These are phyloP conservation scores for Fragum fragum DNA, from an alignment of 2,888 invertebrate genomes.

Conservation along the genomic window DNA sequence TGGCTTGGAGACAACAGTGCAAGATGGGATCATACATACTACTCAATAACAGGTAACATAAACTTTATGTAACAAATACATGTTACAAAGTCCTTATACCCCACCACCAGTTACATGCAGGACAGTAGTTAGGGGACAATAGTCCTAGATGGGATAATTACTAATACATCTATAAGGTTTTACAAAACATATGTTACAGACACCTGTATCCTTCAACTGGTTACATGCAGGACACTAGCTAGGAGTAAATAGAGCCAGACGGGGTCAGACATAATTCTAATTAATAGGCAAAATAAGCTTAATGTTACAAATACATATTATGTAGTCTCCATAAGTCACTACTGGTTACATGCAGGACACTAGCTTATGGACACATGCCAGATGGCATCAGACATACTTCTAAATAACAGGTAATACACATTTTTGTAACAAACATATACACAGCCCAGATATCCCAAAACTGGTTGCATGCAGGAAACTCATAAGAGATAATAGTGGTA, in stretches of 20 bases:
- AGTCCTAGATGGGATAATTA: constrained; percentile 81
- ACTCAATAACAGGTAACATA: constrained; percentile 86
- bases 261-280: constrained; percentile 90
- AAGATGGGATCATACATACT: constrained; percentile 89
- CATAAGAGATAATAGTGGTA: no score
- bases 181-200: no score
- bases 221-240: constrained; percentile 83
- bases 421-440: no score
- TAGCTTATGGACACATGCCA: no score
- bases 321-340: no score
- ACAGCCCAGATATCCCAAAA: constrained; percentile 79
- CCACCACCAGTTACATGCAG: constrained; percentile 81
- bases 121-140: constrained; percentile 86
- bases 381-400: no score
- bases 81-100: no score
- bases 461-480: constrained; percentile 83
- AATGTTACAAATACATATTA: no score
- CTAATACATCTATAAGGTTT: no score
- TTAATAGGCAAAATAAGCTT: constrained; percentile 84
- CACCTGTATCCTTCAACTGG: constrained; percentile 81
- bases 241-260: constrained; percentile 84
- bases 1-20: constrained; percentile 85
- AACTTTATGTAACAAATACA: no score
- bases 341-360: no score
- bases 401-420: no score